These are phyloP conservation scores for Hyposmocoma kahamanoa DNA, from an alignment of 1,140 invertebrate species.

Conservation along the genomic window DNA sequence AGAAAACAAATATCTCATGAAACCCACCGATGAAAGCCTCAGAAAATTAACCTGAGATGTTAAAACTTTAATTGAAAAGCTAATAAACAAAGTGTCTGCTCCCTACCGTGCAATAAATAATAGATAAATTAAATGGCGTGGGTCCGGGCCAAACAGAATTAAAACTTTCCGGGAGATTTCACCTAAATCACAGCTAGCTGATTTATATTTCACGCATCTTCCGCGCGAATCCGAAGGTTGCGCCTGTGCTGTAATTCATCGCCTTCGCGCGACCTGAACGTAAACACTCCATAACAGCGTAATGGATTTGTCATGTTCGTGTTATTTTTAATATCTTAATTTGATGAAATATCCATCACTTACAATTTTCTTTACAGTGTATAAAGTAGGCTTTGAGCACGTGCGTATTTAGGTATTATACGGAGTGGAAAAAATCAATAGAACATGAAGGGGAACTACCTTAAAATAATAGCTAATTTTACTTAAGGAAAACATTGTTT, in stretches of 20 bases:
- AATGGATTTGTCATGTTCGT: background rate
- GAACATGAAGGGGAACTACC: too few species aligned
- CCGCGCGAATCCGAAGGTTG: slow-evolving; percentile 16
- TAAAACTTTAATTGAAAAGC: slow-evolving; percentile 26
- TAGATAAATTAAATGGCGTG: slow-evolving; percentile 43
- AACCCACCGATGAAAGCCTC: too few species aligned
- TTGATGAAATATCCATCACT: too few species aligned
- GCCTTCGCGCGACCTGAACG: background rate
- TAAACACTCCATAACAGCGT: background rate
- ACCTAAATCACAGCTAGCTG: slow-evolving; percentile 46
- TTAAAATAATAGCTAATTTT: too few species aligned
- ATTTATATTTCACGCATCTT: slow-evolving; percentile 58
- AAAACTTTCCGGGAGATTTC: slow-evolving; percentile 48
- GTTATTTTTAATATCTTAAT: background rate
- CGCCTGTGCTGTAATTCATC: background rate
- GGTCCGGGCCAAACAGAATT: slow-evolving; percentile 44
- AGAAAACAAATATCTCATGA: too few species aligned
- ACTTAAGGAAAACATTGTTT: too few species aligned
- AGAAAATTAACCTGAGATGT: background rate
- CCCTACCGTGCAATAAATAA: slow-evolving; percentile 35
- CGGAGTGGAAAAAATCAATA: too few species aligned
- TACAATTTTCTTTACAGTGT: too few species aligned
- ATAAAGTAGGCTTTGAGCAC: too few species aligned
- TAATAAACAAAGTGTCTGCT: slow-evolving; percentile 30
- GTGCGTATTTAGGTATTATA: too few species aligned